These are phyloP conservation scores for Macrophya annulata DNA, from an alignment of 2,888 invertebrate species.

Conservation along the genomic window DNA sequence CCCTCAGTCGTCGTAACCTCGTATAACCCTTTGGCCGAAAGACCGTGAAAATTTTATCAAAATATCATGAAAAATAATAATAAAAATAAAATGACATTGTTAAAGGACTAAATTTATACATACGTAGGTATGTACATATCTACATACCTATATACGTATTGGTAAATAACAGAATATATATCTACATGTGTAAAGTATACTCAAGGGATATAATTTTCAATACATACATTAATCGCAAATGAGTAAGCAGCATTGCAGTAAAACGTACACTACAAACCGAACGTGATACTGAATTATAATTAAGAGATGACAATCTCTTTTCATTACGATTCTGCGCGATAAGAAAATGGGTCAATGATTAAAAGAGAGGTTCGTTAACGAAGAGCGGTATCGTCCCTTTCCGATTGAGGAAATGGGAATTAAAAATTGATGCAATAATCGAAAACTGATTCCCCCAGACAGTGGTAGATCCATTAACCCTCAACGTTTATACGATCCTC, in stretches of 20 bases:
- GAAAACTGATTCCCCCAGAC: conserved; percentile 25
- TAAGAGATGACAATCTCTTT: conserved; percentile 34
- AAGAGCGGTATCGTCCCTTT: conserved; percentile 25
- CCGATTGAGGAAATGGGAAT: conserved; percentile 50
- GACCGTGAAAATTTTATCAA: not conserved
- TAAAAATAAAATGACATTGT: too few relatives aligned
- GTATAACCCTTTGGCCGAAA: not conserved
- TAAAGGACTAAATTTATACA: too few relatives aligned
- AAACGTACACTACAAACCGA: conserved; percentile 3
- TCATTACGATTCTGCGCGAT: conserved; percentile 46
- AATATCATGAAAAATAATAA: too few relatives aligned
- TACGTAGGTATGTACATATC: too few relatives aligned
- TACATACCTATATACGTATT: too few relatives aligned
- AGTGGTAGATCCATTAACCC: not conserved
- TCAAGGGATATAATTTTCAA: not conserved
- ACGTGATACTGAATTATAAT: conserved; percentile 47
- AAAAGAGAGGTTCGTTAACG: conserved; percentile 47
- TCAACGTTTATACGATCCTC: not conserved
- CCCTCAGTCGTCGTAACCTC: conserved; percentile 6
- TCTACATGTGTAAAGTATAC: too few relatives aligned
- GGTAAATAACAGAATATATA: too few relatives aligned
- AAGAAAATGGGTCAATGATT: conserved; percentile 47
- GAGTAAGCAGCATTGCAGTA: not conserved
- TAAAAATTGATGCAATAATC: conserved; percentile 47
- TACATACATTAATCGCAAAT: not conserved